phyloP scores from a whole-genome alignment of 2,888 invertebrate genomes.

The Pristionchus entomophagus region DNA sequence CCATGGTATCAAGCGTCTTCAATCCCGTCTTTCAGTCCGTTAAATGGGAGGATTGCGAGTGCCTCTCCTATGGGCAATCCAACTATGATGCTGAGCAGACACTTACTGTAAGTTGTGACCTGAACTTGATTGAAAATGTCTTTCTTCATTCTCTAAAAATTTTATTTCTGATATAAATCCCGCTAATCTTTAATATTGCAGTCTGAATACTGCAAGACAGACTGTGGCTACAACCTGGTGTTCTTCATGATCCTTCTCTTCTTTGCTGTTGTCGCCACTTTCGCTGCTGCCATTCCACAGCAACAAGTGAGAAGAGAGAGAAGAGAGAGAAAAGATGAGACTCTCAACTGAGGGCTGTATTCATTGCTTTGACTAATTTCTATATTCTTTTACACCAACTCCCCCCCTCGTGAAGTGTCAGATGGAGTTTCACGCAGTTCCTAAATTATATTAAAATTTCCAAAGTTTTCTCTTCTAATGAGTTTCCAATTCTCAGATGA shows the following conservation, averaged over 20 bases:
- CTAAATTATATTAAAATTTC: too few species aligned
- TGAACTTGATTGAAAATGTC: too few species aligned
- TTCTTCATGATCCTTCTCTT: constrained; percentile 71
- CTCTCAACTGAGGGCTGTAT: too few species aligned
- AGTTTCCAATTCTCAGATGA: neutral
- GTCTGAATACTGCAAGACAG: constrained; percentile 63
- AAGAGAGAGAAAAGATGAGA: too few species aligned
- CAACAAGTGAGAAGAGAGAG: too few species aligned
- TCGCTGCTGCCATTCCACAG: constrained; percentile 73
- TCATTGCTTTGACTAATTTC: too few species aligned
- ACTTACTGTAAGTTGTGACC: neutral
- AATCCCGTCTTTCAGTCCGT: neutral
- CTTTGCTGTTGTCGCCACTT: constrained; percentile 73
- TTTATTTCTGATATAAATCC: too few species aligned
- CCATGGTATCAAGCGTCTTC: too few species aligned
- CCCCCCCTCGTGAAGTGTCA: too few species aligned
- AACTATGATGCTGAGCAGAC: neutral
- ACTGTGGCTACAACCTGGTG: constrained; percentile 69
- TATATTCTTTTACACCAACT: too few species aligned
- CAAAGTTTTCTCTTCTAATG: neutral
- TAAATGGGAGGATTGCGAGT: constrained; percentile 42
- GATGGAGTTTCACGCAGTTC: too few species aligned
- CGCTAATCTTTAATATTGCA: constrained; percentile 19
- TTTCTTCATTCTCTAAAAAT: neutral
- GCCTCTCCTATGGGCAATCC: neutral